Evolutionary conservation across 2,113 vertebrate species (phyloP), one percentile per base, ranked within the genome.

Genomic region (Athene noctua): DNA sequence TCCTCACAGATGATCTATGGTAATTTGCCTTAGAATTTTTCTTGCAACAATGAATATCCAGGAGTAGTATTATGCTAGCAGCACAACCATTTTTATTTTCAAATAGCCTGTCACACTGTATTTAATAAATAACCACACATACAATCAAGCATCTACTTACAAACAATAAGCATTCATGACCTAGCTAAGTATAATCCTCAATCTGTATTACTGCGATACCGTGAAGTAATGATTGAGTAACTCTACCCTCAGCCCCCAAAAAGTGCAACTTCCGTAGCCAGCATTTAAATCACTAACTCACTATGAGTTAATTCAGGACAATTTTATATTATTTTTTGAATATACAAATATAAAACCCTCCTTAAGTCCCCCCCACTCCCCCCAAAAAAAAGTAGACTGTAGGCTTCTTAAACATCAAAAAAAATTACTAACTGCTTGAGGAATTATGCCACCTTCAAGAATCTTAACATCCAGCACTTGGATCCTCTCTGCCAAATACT

Each of bases 1-100:
- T 84, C 86, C 71, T 94, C 73, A 90, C 68, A 85, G 58, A 80
- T 54, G n/a, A 90, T 84, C n/a, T 74, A 44, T 18, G 54, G 88
- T 70, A 81, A 97, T 79, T 92, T 88, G 38, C 94, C 90, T 67
- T 70, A 62, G 47, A 92, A 82, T 91, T 96, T 86, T 85, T 80
- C 75, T 86, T 29, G 6, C 3, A 23, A 95, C 44, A 91, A 30
- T 61, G 57, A 92, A 75, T 71, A 85, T 77, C 68, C 62, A 85
- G 89, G 25, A 67, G 78, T 25, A 86, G 58, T 57, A 74, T 59
- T 80, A 83, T 95, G 71, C 70, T 85, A 86, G 85, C 73, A 89
- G 51, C 46, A 88, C 20, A 70, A 84, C 34, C 10, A 23, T 61
- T 97, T 95, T 92, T 91, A 90, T 95, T 97, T 97, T 90, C 95